phyloP scores from a whole-genome alignment of 2,113 vertebrate genomes.

The Callospermophilus lateralis region DNA sequence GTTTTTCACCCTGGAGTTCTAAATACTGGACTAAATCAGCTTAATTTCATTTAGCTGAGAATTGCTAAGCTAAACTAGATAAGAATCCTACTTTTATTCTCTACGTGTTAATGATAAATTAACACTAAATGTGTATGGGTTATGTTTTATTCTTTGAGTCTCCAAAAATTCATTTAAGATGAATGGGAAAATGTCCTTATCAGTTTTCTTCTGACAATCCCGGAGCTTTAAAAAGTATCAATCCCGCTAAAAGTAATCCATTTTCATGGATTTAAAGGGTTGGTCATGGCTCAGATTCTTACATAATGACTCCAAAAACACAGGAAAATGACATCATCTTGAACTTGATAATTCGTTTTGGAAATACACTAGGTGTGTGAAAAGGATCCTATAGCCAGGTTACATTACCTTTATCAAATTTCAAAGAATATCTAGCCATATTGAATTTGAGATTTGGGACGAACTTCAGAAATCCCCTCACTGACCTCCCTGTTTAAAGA shows the following conservation, averaged over 20 bases:
- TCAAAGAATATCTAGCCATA: background rate
- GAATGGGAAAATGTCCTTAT: constrained; percentile 32
- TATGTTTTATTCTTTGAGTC: constrained; percentile 54
- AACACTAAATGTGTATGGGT: background rate
- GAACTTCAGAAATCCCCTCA: background rate
- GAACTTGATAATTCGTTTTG: constrained; percentile 45
- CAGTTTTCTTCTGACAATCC: constrained; percentile 7
- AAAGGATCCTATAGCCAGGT: background rate
- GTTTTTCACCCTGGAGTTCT: background rate
- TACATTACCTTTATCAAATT: background rate
- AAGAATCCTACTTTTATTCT: constrained; percentile 17
- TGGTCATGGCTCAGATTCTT: constrained; percentile 1
- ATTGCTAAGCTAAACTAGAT: background rate
- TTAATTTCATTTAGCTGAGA: constrained; percentile 69
- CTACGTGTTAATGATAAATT: constrained; percentile 13
- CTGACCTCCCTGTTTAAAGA: background rate
- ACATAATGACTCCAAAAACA: constrained; percentile 56
- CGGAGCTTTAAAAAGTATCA: constrained; percentile 44
- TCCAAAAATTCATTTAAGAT: constrained; percentile 51
- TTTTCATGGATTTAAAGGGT: constrained; percentile 59
- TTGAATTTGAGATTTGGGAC: constrained; percentile 41
- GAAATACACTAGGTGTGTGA: constrained; percentile 19
- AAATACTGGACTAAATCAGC: constrained; percentile 41
- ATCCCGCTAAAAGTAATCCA: constrained; percentile 32
- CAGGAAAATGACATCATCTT: constrained; percentile 40